Base-by-base conservation (phyloP, 1,140 invertebrate genomes). In the Leptestheria dahalacensis region DNA sequence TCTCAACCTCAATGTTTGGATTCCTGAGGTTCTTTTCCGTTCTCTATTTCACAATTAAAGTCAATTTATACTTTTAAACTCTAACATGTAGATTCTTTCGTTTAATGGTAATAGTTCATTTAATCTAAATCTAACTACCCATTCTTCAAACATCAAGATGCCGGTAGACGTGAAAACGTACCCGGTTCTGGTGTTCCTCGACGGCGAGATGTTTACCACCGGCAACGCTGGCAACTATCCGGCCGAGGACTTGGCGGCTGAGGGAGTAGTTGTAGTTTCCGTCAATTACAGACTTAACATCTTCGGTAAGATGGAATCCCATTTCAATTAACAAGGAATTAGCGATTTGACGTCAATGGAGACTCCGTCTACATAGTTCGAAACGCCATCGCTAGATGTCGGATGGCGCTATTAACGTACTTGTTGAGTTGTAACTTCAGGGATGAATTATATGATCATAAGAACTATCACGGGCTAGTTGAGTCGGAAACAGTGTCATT, bases 221-320 rank as follows among this genome's bases (percentile, higher is more conserved):
- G 73, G 75, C 64, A 66, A 71, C 10, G 64, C 67, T 10, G 69
- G 74, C 54, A 71, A 74, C 21, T 72, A 76, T 23, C 77, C 79
- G 1, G 82, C 78, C 2, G 75, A 83, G 67, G 81, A 85, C 64
- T 66, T 84, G 26, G 79, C 82, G 0, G 71, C 77, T 6, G 81
- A 83, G 68, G 79, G 79, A 1, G 58, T 82, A 1, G 74, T 83
- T 3, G 79, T 83, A 2, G 79, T 84, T 3, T 79, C 77, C 10
- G 74, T 80, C 15, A 76, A 76, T 61, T 84, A 81, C 67, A 73
- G 82, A 9, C 71, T 79, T 41, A 80, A 82, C 65, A 72, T 83
- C 23, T 77, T 83, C 57, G 79, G 69, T 71, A 47, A 48, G 24
- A n/a, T n/a, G n/a, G n/a, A n/a, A n/a, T n/a, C n/a, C n/a, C n/a